Base-by-base conservation (phyloP, 2,797 vertebrate genomes). In the Champsocephalus esox region DNA sequence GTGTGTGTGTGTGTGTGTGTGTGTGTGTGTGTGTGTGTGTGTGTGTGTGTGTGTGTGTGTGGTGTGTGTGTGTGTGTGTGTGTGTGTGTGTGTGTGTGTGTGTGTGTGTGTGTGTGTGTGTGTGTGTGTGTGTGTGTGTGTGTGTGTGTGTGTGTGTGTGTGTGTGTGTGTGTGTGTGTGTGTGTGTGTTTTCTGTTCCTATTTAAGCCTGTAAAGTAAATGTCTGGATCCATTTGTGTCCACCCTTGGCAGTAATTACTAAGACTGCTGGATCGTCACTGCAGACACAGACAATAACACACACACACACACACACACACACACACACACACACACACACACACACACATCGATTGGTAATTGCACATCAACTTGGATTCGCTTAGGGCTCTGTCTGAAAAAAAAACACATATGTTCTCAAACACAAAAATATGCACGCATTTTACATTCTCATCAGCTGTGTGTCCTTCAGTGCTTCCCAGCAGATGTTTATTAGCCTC, bases 181-280 rank as follows among this genome's bases (percentile, higher is more conserved):
- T 38, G 52, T 14, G 14, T 73, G 69, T 62, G 80, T 48, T 21
- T 21, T 21, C 2, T 58, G 61, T 65, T 83, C 56, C 72, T 54
- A 85, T 84, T 88, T 84, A 81, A 75, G 67, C 69, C 70, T 73
- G 51, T 62, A 65, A 80, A 88, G 79, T 83, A 83, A 87, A 85
- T 90, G 89, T 88, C 80, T 62, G 63, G 81, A 43, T 79, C 66
- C 80, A 76, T 79, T 84, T 87, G 82, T 87, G 73, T 85, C 78
- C 79, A 85, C 80, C 73, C 80, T 87, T 82, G 82, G 82, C 80
- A 81, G 87, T 91, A 91, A 92, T 92, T 92, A 92, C 73, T 24
- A 79, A 80, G 80, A 79, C 80, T 87, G 84, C 73, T 87, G 84
- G 67, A 90, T 85, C 88, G 7, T 88, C 69, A 73, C 81, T 41